Evolutionary conservation across 1,140 invertebrate genomes (phyloP), one percentile per base, ranked within the genome.

Genomic region (Ooceraea biroi): DNA sequence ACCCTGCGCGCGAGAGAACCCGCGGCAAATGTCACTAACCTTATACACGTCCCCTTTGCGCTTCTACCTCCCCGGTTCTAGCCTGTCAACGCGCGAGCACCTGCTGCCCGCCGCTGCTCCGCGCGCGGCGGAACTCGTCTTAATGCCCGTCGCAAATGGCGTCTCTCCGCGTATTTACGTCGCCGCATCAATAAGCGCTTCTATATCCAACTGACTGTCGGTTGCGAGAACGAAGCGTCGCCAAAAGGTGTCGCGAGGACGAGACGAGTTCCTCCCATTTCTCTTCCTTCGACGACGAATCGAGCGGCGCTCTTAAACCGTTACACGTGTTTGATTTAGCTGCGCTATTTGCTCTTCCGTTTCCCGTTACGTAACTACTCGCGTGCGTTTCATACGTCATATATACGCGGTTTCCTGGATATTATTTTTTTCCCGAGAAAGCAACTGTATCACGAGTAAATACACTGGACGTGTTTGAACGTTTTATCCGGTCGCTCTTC

Each of bases 11-110:
- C 7, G 30, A 50, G 84, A 65, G 55, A 71, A 48, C 76, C 69
- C 55, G 57, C 74, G 46, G 69, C 57, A 87, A 87, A 87, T 87
- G 85, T 87, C 73, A 87, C 60, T 88, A 88, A 88, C 85, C 85
- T 84, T 85, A 87, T 36, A 48, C 2, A 82, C 52, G 57, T 8
- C 27, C 19, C 14, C 52, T 0, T 36, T 22, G 17, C 63, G n/a
- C 72, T 19, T 36, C 66, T n/a, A 61, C 19, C 25, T 3, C 66
- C 22, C 68, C 8, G 36, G 36, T 7, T 36, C 36, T 36, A 36
- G n/a, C 17, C n/a, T 17, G 46, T 77, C 74, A 73, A 89, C 83
- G 58, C 44, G 85, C 66, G 74, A 82, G 58, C 78, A 65, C 66
- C 77, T 73, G 58, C 61, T 48, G 30, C 41, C n/a, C 44, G 10